Evolutionary conservation across 2,888 invertebrate species (phyloP), one percentile per base, ranked within the genome.

Genomic region (Aphodius sticticus): DNA sequence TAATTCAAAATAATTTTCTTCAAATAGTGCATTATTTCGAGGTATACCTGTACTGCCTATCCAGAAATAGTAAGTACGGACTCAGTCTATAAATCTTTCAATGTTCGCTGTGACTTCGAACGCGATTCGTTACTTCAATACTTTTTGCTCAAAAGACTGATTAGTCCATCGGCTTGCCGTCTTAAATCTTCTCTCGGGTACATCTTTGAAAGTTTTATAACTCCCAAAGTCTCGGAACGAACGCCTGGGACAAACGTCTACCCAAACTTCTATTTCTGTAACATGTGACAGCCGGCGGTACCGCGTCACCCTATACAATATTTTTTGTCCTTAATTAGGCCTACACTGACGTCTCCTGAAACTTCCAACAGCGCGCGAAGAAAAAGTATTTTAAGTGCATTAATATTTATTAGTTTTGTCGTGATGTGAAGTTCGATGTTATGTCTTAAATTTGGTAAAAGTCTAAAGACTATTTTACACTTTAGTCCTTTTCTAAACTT

Each of bases 191-290:
- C 53, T 7, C 9, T 53, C 53, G 53, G 53, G 53, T 53, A 53
- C 53, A 53, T 53, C 53, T 53, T 53, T 53, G 53, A 53, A 53
- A 53, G 53, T 53, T 53, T 53, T 53, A 53, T 53, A 53, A 53
- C 53, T 53, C 53, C 53, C 53, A 53, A 53, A 53, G 53, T 53
- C 53, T 53, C 53, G 53, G 53, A 53, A 5, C 53, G 53, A 53
- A 53, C 12, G 53, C 7, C 1, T 5, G 53, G 53, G 53, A 53
- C 53, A 53, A 53, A 7, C 12, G 53, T 53, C 53, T 53, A 5
- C 53, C 53, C 7, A 53, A 53, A 53, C 53, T 53, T 53, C 53
- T 53, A 53, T 53, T 53, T 53, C 12, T 53, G 12, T 53, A 53
- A 53, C 53, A 53, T 53, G 53, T 53, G 53, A 53, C 53, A 53